Evolutionary conservation across 2,113 vertebrate species (phyloP).

Genomic region (Corythornis madagascariensis): DNA sequence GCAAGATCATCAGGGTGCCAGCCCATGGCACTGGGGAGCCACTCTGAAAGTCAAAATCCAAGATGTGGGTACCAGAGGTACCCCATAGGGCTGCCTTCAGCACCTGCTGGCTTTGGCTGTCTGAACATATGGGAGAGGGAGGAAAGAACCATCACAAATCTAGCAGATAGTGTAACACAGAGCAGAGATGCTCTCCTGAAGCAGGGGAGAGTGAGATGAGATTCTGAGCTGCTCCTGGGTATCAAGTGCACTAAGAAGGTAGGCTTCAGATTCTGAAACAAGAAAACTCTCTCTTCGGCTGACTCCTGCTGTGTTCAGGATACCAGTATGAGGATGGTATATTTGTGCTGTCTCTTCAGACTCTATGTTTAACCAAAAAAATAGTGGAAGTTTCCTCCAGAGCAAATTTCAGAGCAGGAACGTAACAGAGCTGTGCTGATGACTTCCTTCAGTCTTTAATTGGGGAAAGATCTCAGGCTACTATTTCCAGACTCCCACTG

Average conservation of each 20-base stretch:
- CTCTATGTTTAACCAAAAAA: neutral
- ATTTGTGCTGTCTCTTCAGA: neutral
- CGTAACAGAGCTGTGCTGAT: neutral
- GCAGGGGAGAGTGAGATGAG: neutral
- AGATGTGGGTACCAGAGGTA: neutral
- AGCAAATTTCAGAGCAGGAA: conserved; percentile 12
- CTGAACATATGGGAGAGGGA: neutral
- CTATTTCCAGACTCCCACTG: conserved; percentile 22
- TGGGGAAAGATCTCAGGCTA: neutral
- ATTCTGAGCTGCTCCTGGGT: neutral
- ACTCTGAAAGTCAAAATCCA: neutral
- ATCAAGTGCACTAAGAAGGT: neutral
- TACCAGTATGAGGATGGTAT: neutral
- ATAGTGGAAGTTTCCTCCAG: neutral
- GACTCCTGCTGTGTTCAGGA: neutral
- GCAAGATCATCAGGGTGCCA: rapidly evolving
- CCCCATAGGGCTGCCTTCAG: neutral
- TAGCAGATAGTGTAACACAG: rapidly evolving
- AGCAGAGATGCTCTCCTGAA: neutral
- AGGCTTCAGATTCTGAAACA: neutral
- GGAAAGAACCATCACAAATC: neutral
- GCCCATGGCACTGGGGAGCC: rapidly evolving
- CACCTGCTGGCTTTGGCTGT: neutral
- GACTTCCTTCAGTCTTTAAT: conserved; percentile 16
- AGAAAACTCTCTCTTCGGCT: neutral